A percentile compares a stretch with the other conserved stretches of the same genome.
These are phyloP conservation scores for Hemicentrotus pulcherrimus DNA, from an alignment of 35 echinoderm and acorn worm species.

Conservation along the genomic window DNA sequence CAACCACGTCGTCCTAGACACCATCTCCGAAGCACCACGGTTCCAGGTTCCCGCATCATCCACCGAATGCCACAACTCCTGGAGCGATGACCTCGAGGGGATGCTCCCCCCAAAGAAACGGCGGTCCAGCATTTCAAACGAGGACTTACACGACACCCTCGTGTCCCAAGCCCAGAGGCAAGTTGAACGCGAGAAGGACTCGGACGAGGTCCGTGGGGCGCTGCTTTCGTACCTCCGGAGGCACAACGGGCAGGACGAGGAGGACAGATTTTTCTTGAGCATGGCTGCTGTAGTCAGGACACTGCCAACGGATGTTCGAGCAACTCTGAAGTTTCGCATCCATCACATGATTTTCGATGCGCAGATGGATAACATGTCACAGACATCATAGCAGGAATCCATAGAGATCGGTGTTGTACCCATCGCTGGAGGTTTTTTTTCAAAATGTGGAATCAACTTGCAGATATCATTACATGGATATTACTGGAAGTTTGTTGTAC, in stretches of 20 bases:
- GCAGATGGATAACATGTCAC: background rate
- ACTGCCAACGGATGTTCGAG: background rate
- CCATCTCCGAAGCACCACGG: background rate
- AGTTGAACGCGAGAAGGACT: background rate
- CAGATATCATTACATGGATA: background rate
- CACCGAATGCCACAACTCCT: background rate
- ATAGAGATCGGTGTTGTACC: background rate
- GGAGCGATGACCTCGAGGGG: background rate
- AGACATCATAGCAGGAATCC: background rate
- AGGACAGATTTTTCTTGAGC: conserved; percentile 12
- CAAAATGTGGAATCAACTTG: background rate
- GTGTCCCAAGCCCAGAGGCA: background rate
- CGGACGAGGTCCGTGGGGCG: background rate
- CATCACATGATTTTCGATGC: background rate
- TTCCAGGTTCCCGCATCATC: background rate
- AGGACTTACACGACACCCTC: background rate
- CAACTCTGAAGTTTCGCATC: background rate
- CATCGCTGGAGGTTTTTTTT: background rate
- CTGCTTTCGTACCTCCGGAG: background rate
- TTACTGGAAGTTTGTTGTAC: background rate
- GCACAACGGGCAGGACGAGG: background rate
- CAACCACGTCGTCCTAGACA: background rate
- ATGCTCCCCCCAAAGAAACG: conserved; percentile 15
- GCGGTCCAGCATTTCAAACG: background rate
- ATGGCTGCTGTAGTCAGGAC: background rate